Evolutionary conservation across 1,140 invertebrate species (phyloP), one percentile per base, ranked within the genome.

Genomic region (Zophobas morio): DNA sequence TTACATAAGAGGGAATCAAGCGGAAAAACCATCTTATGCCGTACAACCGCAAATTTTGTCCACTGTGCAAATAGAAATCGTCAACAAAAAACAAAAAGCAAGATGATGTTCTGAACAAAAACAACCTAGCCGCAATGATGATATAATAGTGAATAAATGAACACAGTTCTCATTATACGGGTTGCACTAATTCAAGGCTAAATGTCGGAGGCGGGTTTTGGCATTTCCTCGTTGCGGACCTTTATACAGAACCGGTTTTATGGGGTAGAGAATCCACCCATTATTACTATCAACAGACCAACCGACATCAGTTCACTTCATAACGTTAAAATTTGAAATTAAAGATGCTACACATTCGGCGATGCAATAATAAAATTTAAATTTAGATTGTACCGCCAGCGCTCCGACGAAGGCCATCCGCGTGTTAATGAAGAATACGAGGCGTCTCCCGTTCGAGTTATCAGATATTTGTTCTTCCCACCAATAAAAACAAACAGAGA

Each of bases 281-380:
- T 8, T 46, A 8, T 46, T 46, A 46, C 42, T 46, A 20, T 0
- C 42, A 46, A 3, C 42, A 8, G 6, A 46, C 42, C 6, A 20
- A 20, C 20, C 20, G 20, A 20, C 20, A 20, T 20, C 20, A 20
- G 20, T 20, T 20, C 20, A 0, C 20, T 20, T 20, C 20, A 20
- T 20, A 20, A 20, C 20, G 20, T 20, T 20, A 20, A 20, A 20
- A 20, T 20, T 20, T 20, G 20, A 20, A 20, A 20, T 20, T 20
- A 20, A 20, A 20, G 20, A 20, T 20, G 20, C 20, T 0, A 20
- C 20, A 20, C 20, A 20, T 20, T 20, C 6, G 42, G 3, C 3
- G 42, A 51, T 6, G 49, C 49, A 51, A 51, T 4, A 4, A 51
- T 51, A 51, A 51, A 51, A 51, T 20, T 51, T 51, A 51, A 51